Percentiles rank a stretch among this genome's conserved stretches.
phyloP scores from a whole-genome alignment of 2,888 invertebrate genomes.

The Apeira syringaria region DNA sequence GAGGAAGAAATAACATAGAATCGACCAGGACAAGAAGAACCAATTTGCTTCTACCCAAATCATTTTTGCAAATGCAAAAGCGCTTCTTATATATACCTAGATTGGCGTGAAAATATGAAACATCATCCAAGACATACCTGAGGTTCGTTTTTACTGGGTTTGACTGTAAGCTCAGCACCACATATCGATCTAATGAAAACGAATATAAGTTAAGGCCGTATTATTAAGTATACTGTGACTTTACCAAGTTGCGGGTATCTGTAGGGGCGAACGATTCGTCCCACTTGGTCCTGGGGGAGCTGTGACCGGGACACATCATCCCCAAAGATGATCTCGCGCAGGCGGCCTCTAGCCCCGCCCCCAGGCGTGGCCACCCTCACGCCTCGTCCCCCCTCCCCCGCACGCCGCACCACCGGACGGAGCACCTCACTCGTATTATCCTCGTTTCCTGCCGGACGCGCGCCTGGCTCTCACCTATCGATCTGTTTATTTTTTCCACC shows the following conservation, averaged over 20 bases:
- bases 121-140: no score
- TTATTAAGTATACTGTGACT: no score
- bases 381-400: constrained; percentile 30
- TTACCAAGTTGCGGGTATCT: background rate
- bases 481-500: constrained; percentile 81
- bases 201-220: no score
- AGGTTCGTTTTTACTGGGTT: no score
- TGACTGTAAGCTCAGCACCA: no score
- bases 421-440: constrained; percentile 73
- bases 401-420: constrained; percentile 48
- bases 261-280: background rate
- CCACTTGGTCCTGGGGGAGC: background rate
- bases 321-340: constrained; percentile 42
- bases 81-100: no score
- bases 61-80: no score
- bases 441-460: constrained; percentile 80
- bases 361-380: constrained; percentile 45
- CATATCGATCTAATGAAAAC: background rate
- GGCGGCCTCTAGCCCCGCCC: constrained; percentile 48
- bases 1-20: no score
- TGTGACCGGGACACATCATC: constrained; percentile 7
- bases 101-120: no score
- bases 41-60: no score
- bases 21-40: no score
- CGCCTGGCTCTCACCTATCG: constrained; percentile 73